phyloP scores from a whole-genome alignment of 1,140 invertebrate genomes.

The Himalopsyche phryganea region DNA sequence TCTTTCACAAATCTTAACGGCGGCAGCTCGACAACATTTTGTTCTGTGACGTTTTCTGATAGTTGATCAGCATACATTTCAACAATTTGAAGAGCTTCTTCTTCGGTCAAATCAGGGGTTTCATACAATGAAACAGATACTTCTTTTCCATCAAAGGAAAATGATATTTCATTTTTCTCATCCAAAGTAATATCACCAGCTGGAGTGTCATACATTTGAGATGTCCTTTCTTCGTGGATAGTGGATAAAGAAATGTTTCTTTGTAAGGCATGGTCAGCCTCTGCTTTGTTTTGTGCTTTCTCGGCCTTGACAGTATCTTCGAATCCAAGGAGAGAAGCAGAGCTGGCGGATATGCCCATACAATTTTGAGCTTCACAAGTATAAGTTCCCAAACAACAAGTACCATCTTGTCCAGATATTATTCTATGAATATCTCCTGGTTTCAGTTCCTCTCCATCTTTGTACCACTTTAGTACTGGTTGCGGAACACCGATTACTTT shows the following conservation, averaged over 20 bases:
- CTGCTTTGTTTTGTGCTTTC: slow-evolving; percentile 53
- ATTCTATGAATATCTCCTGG: slow-evolving; percentile 88
- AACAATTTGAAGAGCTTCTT: slow-evolving; percentile 85
- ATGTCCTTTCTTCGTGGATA: slow-evolving; percentile 85
- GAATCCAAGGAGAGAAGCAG: slow-evolving; percentile 81
- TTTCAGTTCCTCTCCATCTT: slow-evolving; percentile 84
- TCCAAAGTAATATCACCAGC: slow-evolving; percentile 73
- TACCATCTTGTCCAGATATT: slow-evolving; percentile 83
- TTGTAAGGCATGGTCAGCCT: slow-evolving; percentile 55
- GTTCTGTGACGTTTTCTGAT: slow-evolving; percentile 84
- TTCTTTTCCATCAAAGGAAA: slow-evolving; percentile 88
- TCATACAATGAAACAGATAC: slow-evolving; percentile 87
- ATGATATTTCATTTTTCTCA: slow-evolving; percentile 79
- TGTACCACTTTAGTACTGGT: slow-evolving; percentile 85
- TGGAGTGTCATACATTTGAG: slow-evolving; percentile 79
- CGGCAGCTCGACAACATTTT: slow-evolving; percentile 83
- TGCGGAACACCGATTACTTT: slow-evolving; percentile 92
- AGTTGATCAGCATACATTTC: slow-evolving; percentile 92
- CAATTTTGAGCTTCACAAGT: slow-evolving; percentile 91
- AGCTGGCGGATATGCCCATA: slow-evolving; percentile 86
- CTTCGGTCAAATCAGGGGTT: slow-evolving; percentile 86
- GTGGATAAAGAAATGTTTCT: slow-evolving; percentile 80
- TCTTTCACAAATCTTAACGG: slow-evolving; percentile 85
- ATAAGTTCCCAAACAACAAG: slow-evolving; percentile 87
- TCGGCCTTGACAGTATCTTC: slow-evolving; percentile 64